Base-by-base conservation (phyloP, 2,888 invertebrate species). In the Drosophila macrospina region DNA sequence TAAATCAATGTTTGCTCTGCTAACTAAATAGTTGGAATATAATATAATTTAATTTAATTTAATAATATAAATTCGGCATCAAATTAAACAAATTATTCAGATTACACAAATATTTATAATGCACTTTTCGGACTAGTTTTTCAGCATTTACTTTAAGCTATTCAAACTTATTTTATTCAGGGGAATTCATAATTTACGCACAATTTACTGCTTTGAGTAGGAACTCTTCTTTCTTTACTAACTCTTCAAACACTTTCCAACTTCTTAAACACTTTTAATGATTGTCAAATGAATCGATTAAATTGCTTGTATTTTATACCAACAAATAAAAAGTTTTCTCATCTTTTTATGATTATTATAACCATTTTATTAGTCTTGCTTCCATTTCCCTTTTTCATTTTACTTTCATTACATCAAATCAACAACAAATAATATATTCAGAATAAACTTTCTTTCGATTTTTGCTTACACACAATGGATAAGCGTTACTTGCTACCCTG, bases 371-470 rank as follows among this genome's bases (percentile, higher is more conserved):
- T 54, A 24, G n/a, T 10, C 16, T n/a, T 34, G 0, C 4, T 8
- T n/a, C 16, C 16, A 24, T 34, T 41, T 26, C 2, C 4, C 11
- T 5, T 4, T 2, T 2, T 13, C 15, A 59, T 11, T 28, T 16
- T 11, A 0, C 13, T 59, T 30, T 28, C 11, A 45, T 28, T 16
- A 30, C 32, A 26, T 6, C 15, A 5, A 47, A 11, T 8, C 36
- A 3, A 50, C n/a, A 32, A 42, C 32, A 28, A 30, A 32, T 50
- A 8, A 24, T 20, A 1, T 13, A 7, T 34, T 8, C 5, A 11
- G 16, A 30, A 11, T 3, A 74, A 74, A 61, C 36, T 74, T 74
- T 64, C 50, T 20, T 56, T 8, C 30, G n/a, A 57, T 37, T 61
- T 56, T 15, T 24, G 13, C 36, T 50, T 5, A 1, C 34, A 4